Percentiles rank a stretch among this genome's conserved stretches.
These are phyloP conservation scores for Lacerta bilineata DNA, from an alignment of 2,797 vertebrate species.

Conservation along the genomic window DNA sequence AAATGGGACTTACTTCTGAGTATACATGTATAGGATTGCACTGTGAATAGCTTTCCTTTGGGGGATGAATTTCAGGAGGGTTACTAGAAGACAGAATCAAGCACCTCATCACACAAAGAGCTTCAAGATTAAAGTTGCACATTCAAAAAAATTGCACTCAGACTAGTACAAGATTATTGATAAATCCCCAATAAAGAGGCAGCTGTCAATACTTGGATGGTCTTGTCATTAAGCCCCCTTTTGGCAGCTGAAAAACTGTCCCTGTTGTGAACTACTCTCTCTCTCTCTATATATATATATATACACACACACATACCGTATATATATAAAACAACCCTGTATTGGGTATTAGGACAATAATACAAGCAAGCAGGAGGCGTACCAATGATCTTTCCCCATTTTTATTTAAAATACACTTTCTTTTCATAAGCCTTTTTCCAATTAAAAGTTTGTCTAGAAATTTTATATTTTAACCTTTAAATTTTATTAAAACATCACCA, in stretches of 20 bases:
- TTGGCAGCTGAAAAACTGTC: background rate
- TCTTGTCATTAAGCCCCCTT: background rate
- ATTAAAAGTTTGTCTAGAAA: background rate
- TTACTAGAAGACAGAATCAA: background rate
- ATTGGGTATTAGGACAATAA: background rate
- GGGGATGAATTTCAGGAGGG: background rate
- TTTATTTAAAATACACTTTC: background rate
- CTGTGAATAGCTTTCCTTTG: background rate
- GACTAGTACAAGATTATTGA: background rate
- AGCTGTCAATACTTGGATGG: background rate
- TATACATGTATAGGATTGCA: too few relatives aligned
- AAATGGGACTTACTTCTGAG: too few relatives aligned
- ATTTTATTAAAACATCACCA: background rate
- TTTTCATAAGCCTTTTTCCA: background rate
- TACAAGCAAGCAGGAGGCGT: too few relatives aligned
- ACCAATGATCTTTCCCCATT: background rate
- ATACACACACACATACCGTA: too few relatives aligned
- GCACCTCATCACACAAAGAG: too few relatives aligned
- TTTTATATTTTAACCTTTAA: background rate
- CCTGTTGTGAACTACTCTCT: background rate
- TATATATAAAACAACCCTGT: too few relatives aligned
- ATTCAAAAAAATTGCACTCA: background rate
- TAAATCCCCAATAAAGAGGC: background rate
- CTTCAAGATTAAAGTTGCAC: background rate
- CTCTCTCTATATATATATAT: too few relatives aligned